Percentiles rank a stretch among this genome's conserved stretches.
These are phyloP conservation scores for Thripadectes ignobilis DNA, from an alignment of 2,797 vertebrate genomes.

Conservation along the genomic window DNA sequence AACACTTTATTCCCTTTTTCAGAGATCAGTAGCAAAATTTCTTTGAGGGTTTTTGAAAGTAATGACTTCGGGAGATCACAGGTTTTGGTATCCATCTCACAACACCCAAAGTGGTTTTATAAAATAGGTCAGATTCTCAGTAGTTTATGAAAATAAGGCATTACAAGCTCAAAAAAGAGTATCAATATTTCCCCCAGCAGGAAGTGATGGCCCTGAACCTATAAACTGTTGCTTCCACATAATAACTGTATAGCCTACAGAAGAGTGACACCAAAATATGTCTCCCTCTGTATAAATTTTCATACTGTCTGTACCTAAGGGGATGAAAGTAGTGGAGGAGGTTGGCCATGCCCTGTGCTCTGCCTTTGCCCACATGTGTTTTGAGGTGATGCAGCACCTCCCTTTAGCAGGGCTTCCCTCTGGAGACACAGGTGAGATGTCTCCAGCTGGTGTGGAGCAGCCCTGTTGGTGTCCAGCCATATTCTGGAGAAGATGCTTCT, in stretches of 20 bases:
- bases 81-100: background rate
- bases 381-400: background rate
- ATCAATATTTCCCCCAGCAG: background rate
- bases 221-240: background rate
- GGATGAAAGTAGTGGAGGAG: background rate
- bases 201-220: background rate
- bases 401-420: background rate
- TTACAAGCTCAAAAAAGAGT: background rate
- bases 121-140: background rate
- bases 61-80: background rate
- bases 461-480: rapidly evolving
- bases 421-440: background rate
- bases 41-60: background rate
- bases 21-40: background rate
- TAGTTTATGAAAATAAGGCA: background rate
- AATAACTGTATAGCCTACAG: background rate
- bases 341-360: background rate
- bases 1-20: background rate
- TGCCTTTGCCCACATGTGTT: background rate
- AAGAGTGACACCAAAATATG: background rate
- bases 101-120: rapidly evolving
- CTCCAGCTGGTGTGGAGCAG: background rate
- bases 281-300: background rate
- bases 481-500: background rate
- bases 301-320: background rate